phyloP scores from a whole-genome alignment of 2,113 vertebrate genomes.

The Neoarius graeffei region DNA sequence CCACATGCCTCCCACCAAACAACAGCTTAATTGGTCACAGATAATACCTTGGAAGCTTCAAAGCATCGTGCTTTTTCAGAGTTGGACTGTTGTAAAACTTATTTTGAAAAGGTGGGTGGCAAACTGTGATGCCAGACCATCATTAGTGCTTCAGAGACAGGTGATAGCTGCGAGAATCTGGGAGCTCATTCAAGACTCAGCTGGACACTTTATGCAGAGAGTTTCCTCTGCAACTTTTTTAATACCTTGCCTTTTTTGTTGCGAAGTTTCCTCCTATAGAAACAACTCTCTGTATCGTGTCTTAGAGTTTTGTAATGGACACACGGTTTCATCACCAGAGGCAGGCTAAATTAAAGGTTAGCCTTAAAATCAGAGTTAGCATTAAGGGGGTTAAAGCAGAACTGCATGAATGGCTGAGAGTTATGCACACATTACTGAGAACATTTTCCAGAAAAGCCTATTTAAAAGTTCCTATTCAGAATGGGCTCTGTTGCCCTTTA shows the following conservation, averaged over 20 bases:
- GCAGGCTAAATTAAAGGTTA: background rate
- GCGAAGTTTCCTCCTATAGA: constrained; percentile 29
- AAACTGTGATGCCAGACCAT: constrained; percentile 50
- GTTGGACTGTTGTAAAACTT: constrained; percentile 53
- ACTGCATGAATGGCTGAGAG: constrained; percentile 16
- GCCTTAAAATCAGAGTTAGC: background rate
- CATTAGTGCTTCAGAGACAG: constrained; percentile 49
- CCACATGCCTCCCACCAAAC: constrained; percentile 37
- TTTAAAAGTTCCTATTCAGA: constrained; percentile 37
- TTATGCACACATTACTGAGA: constrained; percentile 10
- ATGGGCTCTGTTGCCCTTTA: constrained; percentile 51
- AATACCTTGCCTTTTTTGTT: constrained; percentile 38
- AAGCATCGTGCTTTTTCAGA: constrained; percentile 31
- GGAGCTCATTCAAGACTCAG: constrained; percentile 68
- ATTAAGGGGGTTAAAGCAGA: background rate
- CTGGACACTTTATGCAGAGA: constrained; percentile 56
- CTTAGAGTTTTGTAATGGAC: background rate
- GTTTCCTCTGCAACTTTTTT: constrained; percentile 43
- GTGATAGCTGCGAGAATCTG: constrained; percentile 65
- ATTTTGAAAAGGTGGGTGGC: constrained; percentile 42
- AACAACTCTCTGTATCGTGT: constrained; percentile 20
- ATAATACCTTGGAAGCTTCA: constrained; percentile 45
- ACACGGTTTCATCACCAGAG: background rate
- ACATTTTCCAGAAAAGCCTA: constrained; percentile 38
- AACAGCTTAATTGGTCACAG: constrained; percentile 48